A percentile compares a stretch with the other conserved stretches of the same genome.
phyloP scores from a whole-genome alignment of 2,113 vertebrate genomes.

The Gopherus evgoodei region DNA sequence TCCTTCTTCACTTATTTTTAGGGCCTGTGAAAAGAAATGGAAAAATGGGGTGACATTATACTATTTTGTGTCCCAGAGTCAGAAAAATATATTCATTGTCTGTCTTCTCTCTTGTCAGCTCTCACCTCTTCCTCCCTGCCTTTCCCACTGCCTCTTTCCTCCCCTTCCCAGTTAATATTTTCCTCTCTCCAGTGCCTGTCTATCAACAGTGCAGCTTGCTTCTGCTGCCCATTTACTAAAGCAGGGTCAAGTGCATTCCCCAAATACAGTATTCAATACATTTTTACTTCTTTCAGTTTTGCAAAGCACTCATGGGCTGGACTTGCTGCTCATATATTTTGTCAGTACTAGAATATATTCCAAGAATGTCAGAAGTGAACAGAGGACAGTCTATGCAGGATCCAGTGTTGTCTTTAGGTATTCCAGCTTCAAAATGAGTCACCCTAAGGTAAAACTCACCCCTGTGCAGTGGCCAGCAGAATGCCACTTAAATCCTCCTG shows the following conservation, averaged over 20 bases:
- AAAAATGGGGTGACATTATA: neutral
- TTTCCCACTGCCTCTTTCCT: neutral
- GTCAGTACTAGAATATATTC: neutral
- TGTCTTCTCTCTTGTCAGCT: neutral
- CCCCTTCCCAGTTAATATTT: neutral
- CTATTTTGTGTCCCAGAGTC: neutral
- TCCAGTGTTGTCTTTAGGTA: neutral
- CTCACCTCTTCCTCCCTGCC: neutral
- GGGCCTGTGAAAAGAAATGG: slow-evolving; percentile 66
- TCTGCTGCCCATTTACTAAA: neutral
- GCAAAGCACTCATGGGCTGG: neutral
- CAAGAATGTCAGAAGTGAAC: neutral
- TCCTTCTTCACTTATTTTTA: slow-evolving; percentile 39
- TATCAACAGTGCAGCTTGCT: neutral
- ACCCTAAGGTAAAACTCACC: neutral
- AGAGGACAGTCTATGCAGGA: neutral
- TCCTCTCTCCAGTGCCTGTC: neutral
- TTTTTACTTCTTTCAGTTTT: neutral
- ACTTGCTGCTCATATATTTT: rapidly evolving
- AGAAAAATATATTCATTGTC: neutral
- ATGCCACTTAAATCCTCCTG: neutral
- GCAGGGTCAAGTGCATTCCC: neutral
- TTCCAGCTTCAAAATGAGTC: neutral
- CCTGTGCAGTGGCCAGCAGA: neutral
- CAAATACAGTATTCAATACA: neutral